Conservation (phyloP, 2,888 invertebrate species). For the Cryptocheilus praepositus region DNA sequence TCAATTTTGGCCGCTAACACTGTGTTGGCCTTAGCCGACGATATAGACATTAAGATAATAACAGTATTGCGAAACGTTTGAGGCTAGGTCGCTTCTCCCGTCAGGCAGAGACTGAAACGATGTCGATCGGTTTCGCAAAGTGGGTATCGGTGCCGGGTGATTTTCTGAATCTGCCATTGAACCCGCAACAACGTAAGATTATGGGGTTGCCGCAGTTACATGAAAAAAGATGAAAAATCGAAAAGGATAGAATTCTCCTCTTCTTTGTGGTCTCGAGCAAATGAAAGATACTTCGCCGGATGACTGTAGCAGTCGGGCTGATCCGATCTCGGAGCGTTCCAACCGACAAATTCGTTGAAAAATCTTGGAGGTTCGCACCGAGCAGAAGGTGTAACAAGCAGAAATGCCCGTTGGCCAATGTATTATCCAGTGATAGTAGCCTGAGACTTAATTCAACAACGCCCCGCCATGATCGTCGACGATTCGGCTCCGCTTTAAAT, state of each 20-base stretch:
- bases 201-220: slow-evolving; percentile 15
- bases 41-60: slow-evolving; percentile 55
- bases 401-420: no score
- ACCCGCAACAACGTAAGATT: slow-evolving; percentile 30
- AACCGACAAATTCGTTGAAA: no score
- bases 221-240: slow-evolving; percentile 25
- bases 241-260: slow-evolving; percentile 9
- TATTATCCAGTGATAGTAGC: background rate
- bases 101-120: background rate
- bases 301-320: no score
- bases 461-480: slow-evolving; percentile 43
- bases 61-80: slow-evolving; percentile 30
- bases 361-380: no score
- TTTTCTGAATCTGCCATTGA: slow-evolving; percentile 38
- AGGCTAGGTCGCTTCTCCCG: background rate
- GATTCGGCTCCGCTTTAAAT: slow-evolving; percentile 56
- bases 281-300: no score
- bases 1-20: slow-evolving; percentile 4
- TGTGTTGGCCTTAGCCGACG: slow-evolving; percentile 11
- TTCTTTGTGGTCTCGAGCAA: background rate
- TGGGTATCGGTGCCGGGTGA: slow-evolving; percentile 27
- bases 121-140: background rate
- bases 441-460: slow-evolving; percentile 48
- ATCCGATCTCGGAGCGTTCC: no score
- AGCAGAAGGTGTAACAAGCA: no score